These are phyloP conservation scores for Digitonthophagus gazella DNA, from an alignment of 2,888 invertebrate species.

Conservation along the genomic window DNA sequence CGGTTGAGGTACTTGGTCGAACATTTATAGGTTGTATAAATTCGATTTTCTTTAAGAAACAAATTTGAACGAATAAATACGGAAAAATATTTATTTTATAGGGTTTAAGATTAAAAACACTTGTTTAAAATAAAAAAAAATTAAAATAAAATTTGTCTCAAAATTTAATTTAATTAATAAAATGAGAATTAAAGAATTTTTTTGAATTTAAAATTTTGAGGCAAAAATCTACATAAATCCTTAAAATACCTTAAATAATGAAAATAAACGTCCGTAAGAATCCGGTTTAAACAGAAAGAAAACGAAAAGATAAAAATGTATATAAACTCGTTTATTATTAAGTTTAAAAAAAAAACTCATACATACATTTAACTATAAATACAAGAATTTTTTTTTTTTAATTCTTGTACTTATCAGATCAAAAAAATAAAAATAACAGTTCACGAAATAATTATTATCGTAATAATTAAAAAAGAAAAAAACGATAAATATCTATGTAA, in stretches of 20 bases:
- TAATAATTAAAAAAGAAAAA: background rate
- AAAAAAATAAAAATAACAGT: background rate
- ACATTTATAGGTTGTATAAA: background rate
- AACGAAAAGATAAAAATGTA: background rate
- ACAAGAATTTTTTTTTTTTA: background rate
- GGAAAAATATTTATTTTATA: background rate
- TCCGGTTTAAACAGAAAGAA: no score
- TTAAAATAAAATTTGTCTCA: background rate
- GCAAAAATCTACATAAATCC: background rate
- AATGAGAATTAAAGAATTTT: no score
- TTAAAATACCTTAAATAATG: background rate
- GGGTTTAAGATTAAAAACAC: no score
- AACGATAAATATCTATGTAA: background rate
- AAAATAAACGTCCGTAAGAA: no score
- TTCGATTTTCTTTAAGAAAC: background rate
- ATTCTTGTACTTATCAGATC: background rate
- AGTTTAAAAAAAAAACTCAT: background rate
- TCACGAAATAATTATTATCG: no score
- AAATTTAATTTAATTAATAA: background rate
- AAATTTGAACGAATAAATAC: background rate
- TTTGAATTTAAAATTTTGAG: background rate
- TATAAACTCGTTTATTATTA: background rate
- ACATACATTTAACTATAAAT: background rate
- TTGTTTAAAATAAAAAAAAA: no score
- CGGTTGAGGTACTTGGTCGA: background rate